These are phyloP conservation scores for Orthonychiurus folsomi DNA, from an alignment of 2,888 invertebrate genomes.

Conservation along the genomic window DNA sequence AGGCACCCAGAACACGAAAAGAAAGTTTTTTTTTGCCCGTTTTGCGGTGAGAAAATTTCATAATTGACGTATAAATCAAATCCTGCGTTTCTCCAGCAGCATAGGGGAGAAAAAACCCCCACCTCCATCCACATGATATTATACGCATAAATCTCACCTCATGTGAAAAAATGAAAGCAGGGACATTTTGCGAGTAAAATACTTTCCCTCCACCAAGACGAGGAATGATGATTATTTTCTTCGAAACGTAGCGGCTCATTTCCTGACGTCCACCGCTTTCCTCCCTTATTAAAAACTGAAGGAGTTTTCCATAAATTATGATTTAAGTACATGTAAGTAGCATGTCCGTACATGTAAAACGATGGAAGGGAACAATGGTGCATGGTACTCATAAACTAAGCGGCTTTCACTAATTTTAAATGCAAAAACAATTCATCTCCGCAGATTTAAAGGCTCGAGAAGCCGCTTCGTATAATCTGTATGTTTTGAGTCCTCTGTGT, in stretches of 20 bases:
- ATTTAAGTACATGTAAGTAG: too few species aligned
- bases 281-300: neutral
- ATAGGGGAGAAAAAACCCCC: neutral
- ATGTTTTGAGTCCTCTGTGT: too few species aligned
- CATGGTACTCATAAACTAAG: too few species aligned
- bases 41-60: conserved; percentile 1
- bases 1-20: neutral
- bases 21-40: too few species aligned
- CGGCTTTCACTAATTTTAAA: too few species aligned
- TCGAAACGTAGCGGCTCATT: neutral
- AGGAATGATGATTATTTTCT: neutral
- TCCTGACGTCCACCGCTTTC: too few species aligned
- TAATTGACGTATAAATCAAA: neutral
- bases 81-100: neutral
- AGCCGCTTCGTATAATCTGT: too few species aligned
- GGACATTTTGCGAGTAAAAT: neutral
- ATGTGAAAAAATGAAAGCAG: neutral
- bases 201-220: neutral
- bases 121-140: neutral
- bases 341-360: too few species aligned
- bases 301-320: too few species aligned
- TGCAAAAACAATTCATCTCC: too few species aligned
- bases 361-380: too few species aligned
- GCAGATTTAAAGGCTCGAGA: too few species aligned
- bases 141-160: conserved; percentile 1